Percentiles rank a stretch among this genome's conserved stretches.
Conservation (phyloP, 2,113 vertebrate genomes). For the Sterna hirundo region DNA sequence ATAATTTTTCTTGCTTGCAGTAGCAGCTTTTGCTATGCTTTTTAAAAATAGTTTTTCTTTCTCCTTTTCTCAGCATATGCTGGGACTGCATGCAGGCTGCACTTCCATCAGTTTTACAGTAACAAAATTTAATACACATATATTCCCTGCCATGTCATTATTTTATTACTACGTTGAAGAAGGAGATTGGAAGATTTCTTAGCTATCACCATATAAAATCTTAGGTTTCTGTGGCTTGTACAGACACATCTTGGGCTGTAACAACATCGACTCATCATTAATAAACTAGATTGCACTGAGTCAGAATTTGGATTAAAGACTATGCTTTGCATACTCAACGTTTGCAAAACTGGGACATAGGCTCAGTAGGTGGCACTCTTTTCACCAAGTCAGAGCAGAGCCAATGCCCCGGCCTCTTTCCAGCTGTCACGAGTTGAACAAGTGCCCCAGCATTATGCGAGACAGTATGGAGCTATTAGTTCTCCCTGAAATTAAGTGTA, state of each 20-base stretch:
- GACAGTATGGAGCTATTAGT: background rate
- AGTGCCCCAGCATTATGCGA: background rate
- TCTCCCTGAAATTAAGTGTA: background rate
- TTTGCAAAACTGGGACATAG: background rate
- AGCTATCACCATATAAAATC: slow-evolving; percentile 29
- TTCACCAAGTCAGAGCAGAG: background rate
- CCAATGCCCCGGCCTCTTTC: rapidly evolving
- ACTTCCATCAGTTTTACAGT: slow-evolving; percentile 48
- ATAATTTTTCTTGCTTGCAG: background rate
- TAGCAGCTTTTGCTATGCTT: slow-evolving; percentile 46
- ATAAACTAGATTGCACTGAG: slow-evolving; percentile 35
- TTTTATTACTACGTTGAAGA: slow-evolving; percentile 54
- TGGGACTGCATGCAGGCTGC: slow-evolving; percentile 9
- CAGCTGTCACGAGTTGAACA: background rate
- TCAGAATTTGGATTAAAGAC: slow-evolving; percentile 48
- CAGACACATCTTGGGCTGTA: slow-evolving; percentile 20
- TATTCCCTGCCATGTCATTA: slow-evolving; percentile 51
- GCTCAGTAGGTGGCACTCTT: slow-evolving; percentile 58
- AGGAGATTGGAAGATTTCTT: slow-evolving; percentile 46
- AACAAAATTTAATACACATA: slow-evolving; percentile 12
- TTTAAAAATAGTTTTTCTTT: background rate
- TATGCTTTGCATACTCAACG: background rate
- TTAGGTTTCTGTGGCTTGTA: slow-evolving; percentile 31
- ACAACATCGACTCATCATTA: slow-evolving; percentile 20
- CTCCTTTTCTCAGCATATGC: slow-evolving; percentile 52